A percentile compares a stretch with the other conserved stretches of the same genome.
Evolutionary conservation across 2,113 vertebrate species (phyloP).

Genomic region (Gambusia holbrooki): DNA sequence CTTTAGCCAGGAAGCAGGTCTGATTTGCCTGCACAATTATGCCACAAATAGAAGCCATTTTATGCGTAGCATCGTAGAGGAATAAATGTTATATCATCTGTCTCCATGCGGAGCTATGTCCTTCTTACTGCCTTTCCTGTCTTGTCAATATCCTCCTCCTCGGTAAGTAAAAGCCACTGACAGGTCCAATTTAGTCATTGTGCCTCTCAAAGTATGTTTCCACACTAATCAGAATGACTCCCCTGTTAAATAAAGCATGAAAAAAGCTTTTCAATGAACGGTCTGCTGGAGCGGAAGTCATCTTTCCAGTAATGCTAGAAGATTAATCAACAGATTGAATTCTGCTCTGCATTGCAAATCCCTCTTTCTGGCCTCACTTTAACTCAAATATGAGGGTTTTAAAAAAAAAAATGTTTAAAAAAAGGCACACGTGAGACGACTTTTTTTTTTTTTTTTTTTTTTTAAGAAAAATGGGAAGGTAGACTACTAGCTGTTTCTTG

Average conservation of each 20-base stretch:
- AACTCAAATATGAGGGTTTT: conserved; percentile 52
- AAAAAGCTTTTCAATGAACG: conserved; percentile 93
- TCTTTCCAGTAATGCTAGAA: conserved; percentile 81
- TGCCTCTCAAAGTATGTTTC: conserved; percentile 93
- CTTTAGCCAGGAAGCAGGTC: neutral
- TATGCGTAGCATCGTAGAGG: neutral
- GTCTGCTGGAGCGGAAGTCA: conserved; percentile 90
- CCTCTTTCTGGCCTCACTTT: conserved; percentile 72
- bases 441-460: neutral
- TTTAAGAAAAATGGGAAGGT: conserved; percentile 37
- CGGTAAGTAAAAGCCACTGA: conserved; percentile 84
- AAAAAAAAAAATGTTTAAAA: too few species aligned
- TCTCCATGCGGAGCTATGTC: conserved; percentile 19
- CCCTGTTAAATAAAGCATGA: conserved; percentile 99
- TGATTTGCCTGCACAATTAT: neutral
- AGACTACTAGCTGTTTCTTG: conserved; percentile 14
- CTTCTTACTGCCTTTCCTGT: conserved; percentile 49
- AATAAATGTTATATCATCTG: conserved; percentile 1
- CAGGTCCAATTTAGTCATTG: conserved; percentile 90
- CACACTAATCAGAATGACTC: conserved; percentile 97
- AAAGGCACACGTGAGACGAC: neutral
- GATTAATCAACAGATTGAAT: conserved; percentile 91
- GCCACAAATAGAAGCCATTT: neutral
- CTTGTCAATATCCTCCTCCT: conserved; percentile 79
- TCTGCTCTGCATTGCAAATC: conserved; percentile 77